A percentile compares a stretch with the other conserved stretches of the same genome.
Evolutionary conservation across 2,888 invertebrate species (phyloP).

Genomic region (Didymodactylos carnosus): DNA sequence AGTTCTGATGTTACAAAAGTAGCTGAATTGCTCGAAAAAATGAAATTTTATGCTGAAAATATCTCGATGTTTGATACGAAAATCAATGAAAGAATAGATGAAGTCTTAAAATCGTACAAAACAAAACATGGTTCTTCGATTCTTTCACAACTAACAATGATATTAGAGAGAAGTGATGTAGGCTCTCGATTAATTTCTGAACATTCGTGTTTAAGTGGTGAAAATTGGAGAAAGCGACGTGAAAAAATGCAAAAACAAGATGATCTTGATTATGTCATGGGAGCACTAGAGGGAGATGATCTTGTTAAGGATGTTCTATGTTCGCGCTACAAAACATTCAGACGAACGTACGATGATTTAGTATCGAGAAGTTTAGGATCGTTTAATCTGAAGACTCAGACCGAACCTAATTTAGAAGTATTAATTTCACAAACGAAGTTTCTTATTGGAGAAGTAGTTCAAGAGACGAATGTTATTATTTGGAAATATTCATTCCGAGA

Average conservation of each 20-base stretch:
- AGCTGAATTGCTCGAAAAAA: neutral
- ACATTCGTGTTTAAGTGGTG: neutral
- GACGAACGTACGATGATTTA: neutral
- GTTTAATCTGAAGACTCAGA: neutral
- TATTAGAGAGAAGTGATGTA: neutral
- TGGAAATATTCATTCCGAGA: neutral
- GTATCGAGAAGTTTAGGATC: neutral
- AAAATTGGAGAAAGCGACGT: neutral
- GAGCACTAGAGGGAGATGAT: neutral
- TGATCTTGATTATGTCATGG: neutral
- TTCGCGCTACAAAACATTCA: neutral
- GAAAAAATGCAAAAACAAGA: neutral
- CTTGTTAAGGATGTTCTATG: neutral
- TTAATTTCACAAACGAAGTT: neutral
- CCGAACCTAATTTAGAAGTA: neutral
- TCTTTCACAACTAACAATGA: neutral
- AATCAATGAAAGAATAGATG: neutral
- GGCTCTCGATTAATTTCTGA: neutral
- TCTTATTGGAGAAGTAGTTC: neutral
- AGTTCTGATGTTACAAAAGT: neutral
- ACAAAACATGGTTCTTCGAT: neutral
- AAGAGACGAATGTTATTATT: neutral
- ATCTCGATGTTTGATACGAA: neutral
- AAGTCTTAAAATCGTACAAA: neutral
- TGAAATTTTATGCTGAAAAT: neutral